Base-by-base conservation (phyloP, 2,888 invertebrate genomes). In the Patella caerulea region DNA sequence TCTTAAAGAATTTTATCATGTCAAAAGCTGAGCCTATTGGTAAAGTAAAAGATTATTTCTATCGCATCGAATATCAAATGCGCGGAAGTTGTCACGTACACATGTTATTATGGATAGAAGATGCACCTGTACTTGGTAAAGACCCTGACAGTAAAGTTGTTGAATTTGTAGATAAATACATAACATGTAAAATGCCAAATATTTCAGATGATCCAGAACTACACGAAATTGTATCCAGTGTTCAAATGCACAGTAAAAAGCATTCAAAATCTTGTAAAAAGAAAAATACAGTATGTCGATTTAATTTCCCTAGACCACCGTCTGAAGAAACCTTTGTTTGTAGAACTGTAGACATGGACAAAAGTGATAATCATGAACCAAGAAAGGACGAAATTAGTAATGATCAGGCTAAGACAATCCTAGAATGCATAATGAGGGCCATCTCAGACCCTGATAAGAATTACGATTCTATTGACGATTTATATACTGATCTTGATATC, bases 81-180 rank as follows among this genome's bases (percentile, higher is more conserved):
- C 75, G 85, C 4, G 86, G 86, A 4, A 82, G 82, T 12, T 83
- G 83, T 15, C 84, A 85, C 76, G 79, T 83, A 5, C 85, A 86
- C 69, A 78, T 80, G 77, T 59, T 85, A 53, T 76, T 77, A 29
- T 84, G 85, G 83, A 79, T 83, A 7, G 76, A 82, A 71, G 74
- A 81, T 79, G 82, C 84, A 2, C 82, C 82, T 19, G 78, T 59
- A 55, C 59, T 83, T 72, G 83, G 81, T 55, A 73, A 45, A 2
- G 79, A 79, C 52, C n/a, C 65, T 29, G 79, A 80, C 76, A 78
- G 73, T 73, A 56, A 74, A 17, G 81, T 81, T 72, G 53, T 82
- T 19, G 55, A 72, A 71, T 83, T 79, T 55, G 69, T 81, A 45
- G 82, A 81, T 34, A 74, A 77, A 5, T 52, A 74, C n/a, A 52